Evolutionary conservation across 2,113 vertebrate genomes (phyloP), one percentile per base, ranked within the genome.

Genomic region (Salminus brasiliensis): DNA sequence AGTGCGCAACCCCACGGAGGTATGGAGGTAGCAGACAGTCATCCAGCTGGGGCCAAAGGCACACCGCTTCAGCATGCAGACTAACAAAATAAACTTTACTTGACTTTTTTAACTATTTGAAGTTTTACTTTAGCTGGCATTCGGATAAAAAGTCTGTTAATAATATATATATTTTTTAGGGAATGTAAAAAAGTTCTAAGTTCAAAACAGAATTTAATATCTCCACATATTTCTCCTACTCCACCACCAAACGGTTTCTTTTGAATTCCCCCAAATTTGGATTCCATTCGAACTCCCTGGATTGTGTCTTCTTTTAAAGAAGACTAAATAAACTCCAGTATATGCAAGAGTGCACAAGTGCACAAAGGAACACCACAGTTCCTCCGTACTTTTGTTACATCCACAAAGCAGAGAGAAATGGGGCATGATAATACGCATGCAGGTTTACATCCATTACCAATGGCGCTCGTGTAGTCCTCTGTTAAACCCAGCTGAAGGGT

Each of bases 361-460:
- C n/a, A n/a, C n/a, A n/a, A n/a, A n/a, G n/a, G n/a, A n/a, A n/a
- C n/a, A n/a, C n/a, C n/a, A n/a, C n/a, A n/a, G n/a, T n/a, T n/a
- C n/a, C n/a, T n/a, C n/a, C n/a, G n/a, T n/a, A n/a, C 21, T 45
- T 84, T 70, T 41, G 72, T 79, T 66, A 45, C 13, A 59, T 59
- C 30, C 62, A 66, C 76, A 78, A 72, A 72, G 47, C 47, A 49
- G 53, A 8, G 43, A 73, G 79, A 77, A 66, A 49, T 59, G 4
- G 34, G 18, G 63, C n/a, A 74, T 39, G 30, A 45, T 47, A 34
- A 6, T 41, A 66, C 43, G 39, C 21, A 60, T 43, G 30, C 67
- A 73, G 15, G 25, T 87, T 59, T 83, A 76, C 74, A 77, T 53
- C 76, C 70, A 72, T 83, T 80, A 76, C 63, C 60, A 34, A 63